Conservation (phyloP, 2,797 vertebrate species). For the Bryconaethiops microstoma region DNA sequence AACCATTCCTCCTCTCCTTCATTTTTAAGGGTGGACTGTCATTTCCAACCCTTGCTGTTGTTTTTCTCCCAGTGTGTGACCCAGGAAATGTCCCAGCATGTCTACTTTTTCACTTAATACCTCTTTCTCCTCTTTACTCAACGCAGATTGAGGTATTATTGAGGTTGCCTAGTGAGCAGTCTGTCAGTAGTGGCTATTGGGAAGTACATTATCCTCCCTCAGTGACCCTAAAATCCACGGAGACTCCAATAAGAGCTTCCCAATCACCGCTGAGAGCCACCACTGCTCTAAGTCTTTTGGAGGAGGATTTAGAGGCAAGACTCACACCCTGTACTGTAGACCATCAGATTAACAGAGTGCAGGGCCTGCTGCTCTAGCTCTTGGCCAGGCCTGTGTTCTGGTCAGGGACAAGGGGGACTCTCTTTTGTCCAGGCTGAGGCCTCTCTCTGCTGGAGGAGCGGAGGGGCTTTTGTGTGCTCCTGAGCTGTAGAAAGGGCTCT, state of each 20-base stretch:
- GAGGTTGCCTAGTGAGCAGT: constrained; percentile 52
- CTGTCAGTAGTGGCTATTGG: constrained; percentile 50
- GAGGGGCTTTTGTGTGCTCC: constrained; percentile 54
- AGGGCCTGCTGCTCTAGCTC: constrained; percentile 57
- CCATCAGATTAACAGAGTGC: constrained; percentile 55
- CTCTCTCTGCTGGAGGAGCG: constrained; percentile 56
- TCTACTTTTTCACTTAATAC: constrained; percentile 39
- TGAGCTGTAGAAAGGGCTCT: constrained; percentile 44
- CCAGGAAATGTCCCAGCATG: constrained; percentile 52
- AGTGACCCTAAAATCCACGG: constrained; percentile 51
- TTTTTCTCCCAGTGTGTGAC: constrained; percentile 24
- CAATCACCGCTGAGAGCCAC: constrained; percentile 53
- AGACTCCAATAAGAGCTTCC: constrained; percentile 54
- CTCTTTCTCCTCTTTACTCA: constrained; percentile 43
- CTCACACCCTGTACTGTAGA: constrained; percentile 38
- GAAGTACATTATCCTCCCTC: constrained; percentile 52
- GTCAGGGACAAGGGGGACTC: constrained; percentile 44
- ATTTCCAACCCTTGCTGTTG: constrained; percentile 29
- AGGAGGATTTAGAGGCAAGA: constrained; percentile 51
- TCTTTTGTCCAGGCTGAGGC: constrained; percentile 55
- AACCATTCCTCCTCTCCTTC: not conserved
- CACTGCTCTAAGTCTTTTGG: constrained; percentile 50
- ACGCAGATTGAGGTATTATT: constrained; percentile 34
- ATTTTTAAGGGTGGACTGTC: not conserved
- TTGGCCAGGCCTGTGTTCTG: constrained; percentile 49